Evolutionary conservation across 2,888 invertebrate species (phyloP), one percentile per base, ranked within the genome.

Genomic region (Machimus atricapillus): DNA sequence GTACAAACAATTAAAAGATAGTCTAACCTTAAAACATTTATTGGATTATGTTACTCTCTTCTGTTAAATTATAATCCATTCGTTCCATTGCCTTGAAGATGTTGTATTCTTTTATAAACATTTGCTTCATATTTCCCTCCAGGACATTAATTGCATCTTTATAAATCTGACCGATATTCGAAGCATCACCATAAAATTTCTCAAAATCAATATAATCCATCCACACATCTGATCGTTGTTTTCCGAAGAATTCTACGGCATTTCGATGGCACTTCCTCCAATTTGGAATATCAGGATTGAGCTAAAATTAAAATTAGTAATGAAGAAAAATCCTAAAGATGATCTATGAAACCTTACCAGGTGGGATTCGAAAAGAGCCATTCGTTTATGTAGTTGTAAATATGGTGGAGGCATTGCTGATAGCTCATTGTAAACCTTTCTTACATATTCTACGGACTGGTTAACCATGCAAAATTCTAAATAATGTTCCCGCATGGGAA

Each of bases 201-300:
- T 96, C 96, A 91, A 96, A 96, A 88, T 93, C 93, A 85, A 97
- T 94, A 90, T 95, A 96, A 89, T 96, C 94, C 89, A 96, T 93
- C 97, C 97, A 97, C 19, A 97, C 93, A 88, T 95, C 94, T 5
- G 94, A 92, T 90, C 94, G 94, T 4, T 93, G 93, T 89, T 93
- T 93, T 0, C 97, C 97, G 91, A 96, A 96, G 89, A 95, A 95
- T 87, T 94, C 93, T 19, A 94, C 93, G 46, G 95, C 94, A 89
- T 94, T 93, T 90, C 96, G 95, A 90, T 94, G 94, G 89, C 94
- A 95, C 90, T 94, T 93, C 83, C 95, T 94, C 89, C 94, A 93
- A 87, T 92, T 91, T 89, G 94, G 94, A 0, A 93, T 89, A 89
- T 94, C 93, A 0, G 91, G 90, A 6, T 89, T 87, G 14, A 90